Base-by-base conservation (phyloP, 2,113 vertebrate species). In the Haplotaxodon microlepis region DNA sequence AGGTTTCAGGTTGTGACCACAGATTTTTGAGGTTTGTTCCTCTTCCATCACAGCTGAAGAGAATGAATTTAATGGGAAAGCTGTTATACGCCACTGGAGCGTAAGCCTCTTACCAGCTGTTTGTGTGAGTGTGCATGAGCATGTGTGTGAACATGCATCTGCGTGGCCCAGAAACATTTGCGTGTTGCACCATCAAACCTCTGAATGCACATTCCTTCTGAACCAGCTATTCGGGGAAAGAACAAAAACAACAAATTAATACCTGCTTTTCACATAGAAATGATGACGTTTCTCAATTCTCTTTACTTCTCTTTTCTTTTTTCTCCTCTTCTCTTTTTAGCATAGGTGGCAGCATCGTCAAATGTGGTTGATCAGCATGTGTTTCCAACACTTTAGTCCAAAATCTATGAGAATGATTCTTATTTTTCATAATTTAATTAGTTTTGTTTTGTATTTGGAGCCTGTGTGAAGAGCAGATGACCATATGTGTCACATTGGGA, bases 41-140 rank as follows among this genome's bases (percentile, higher is more conserved):
- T 66, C 40, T 86, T 53, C 19, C n/a, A 85, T 80, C 78, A 24
- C 85, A 89, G 87, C 85, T 71, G 89, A 93, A 73, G 56, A 84
- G 83, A 93, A 92, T 87, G 89, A 82, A 86, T 90, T 85, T 92
- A 86, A 92, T 91, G 86, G 69, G 82, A 86, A 90, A 90, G 83
- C 88, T 89, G 87, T 88, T 80, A 81, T 84, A 84, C 59, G 42
- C 59, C 87, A 87, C 85, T 92, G 86, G 83, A 92, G 82, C 53
- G 2, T 92, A 93, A 92, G 84, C 93, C 83, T 90, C 88, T 94
- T 91, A 93, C 47, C 89, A 91, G 90, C 86, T 94, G 88, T 93
- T 27, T 71, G 47, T 87, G 61, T 66, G 81, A 53, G 29, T 57
- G 79, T 82, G 59, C 63, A 29, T 21, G 66, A 85, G 57, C 66